Evolutionary conservation across 1,140 invertebrate genomes (phyloP).

Genomic region (Heliconius himera): DNA sequence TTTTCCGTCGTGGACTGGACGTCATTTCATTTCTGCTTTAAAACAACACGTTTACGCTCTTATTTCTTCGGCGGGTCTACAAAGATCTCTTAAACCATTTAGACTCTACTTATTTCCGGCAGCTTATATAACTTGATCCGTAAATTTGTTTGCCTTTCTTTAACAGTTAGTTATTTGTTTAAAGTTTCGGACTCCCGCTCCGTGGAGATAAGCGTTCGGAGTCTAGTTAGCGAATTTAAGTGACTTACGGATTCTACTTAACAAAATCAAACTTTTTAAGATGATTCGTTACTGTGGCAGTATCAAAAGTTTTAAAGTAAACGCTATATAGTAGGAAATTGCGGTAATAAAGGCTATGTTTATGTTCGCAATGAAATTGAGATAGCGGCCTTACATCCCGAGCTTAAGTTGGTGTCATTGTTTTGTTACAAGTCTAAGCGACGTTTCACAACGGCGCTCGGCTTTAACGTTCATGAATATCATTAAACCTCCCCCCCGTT

Average conservation of each 20-base stretch:
- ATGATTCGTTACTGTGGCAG: slow-evolving; percentile 59
- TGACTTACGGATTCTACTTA: slow-evolving; percentile 59
- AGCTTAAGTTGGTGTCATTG: slow-evolving; percentile 74
- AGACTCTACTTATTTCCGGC: slow-evolving; percentile 48
- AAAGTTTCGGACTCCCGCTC: slow-evolving; percentile 60
- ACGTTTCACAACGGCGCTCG: slow-evolving; percentile 69
- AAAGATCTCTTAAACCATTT: slow-evolving; percentile 51
- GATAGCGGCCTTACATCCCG: slow-evolving; percentile 68
- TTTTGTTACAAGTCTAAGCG: slow-evolving; percentile 73
- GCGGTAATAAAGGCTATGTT: slow-evolving; percentile 73
- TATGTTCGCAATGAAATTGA: slow-evolving; percentile 70
- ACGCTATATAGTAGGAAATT: slow-evolving; percentile 65
- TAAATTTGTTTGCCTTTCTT: slow-evolving; percentile 72
- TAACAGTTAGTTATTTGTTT: slow-evolving; percentile 71
- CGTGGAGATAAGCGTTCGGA: slow-evolving; percentile 57
- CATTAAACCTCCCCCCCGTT: slow-evolving; percentile 71
- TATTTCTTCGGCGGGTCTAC: slow-evolving; percentile 54
- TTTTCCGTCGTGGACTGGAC: slow-evolving; percentile 55
- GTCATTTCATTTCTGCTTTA: slow-evolving; percentile 66
- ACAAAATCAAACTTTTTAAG: slow-evolving; percentile 57
- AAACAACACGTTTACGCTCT: slow-evolving; percentile 70
- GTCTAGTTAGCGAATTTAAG: slow-evolving; percentile 70
- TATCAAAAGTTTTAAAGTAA: slow-evolving; percentile 67
- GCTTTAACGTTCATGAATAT: slow-evolving; percentile 78
- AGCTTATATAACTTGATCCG: slow-evolving; percentile 58